Evolutionary conservation across 2,797 vertebrate genomes (phyloP), one percentile per base, ranked within the genome.

Genomic region (Scomberomorus guttatus): DNA sequence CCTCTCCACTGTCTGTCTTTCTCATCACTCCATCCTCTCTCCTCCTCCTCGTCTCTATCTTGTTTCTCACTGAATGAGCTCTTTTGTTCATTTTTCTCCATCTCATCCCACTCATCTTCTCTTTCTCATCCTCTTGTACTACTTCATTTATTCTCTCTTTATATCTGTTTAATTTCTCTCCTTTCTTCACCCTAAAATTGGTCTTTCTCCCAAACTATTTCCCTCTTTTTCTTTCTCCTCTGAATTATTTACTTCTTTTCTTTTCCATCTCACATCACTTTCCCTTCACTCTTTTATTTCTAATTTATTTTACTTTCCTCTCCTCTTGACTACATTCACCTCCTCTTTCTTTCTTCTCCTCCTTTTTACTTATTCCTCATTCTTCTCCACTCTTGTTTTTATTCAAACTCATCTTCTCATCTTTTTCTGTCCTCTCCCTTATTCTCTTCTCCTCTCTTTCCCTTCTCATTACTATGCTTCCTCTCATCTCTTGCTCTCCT

Each of bases 21-120:
- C 5, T 50, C 64, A 72, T 54, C 46, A 4, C 13, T 69, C 25
- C 68, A 68, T 66, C 46, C 46, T 46, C 46, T 72, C 73, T 58
- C 25, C 6, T 72, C 32, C 25, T 25, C 29, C 0, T 39, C 37
- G 46, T 27, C 37, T 46, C 18, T 61, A 2, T 50, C 56, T 2
- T 29, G 9, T 44, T 27, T 15, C 5, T 14, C 20, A 20, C 1
- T 72, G 32, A 65, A 61, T 56, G 12, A 61, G 22, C 22, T 54
- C 42, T 56, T 42, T 48, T 65, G 27, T 58, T 73, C 10, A 12
- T 66, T 24, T 1, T 9, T 72, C 54, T 57, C 6, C 18, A 3
- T 12, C 18, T 75, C 46, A 13, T 55, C 22, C 54, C 12, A n/a
- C 42, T 27, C 42, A 17, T 48, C 6, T 46, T 32, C 61, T 58